Evolutionary conservation across 1,140 invertebrate species (phyloP).

Genomic region (Colletes latitarsis): DNA sequence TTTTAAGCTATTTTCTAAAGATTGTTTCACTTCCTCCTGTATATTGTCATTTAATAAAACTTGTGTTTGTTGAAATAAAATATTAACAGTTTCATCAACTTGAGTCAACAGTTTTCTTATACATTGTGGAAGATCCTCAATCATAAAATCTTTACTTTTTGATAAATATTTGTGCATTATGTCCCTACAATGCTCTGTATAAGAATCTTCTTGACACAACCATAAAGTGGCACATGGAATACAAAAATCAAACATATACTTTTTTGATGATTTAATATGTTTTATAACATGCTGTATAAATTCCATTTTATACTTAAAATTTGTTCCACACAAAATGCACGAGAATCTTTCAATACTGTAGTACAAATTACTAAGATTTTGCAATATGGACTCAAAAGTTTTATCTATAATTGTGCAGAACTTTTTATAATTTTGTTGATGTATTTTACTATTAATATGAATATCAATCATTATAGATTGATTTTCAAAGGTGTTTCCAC

Average conservation of each 20-base stretch:
- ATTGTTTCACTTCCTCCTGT: slow-evolving; percentile 18
- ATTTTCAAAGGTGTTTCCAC: slow-evolving; percentile 16
- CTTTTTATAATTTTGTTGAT: neutral
- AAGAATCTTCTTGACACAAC: slow-evolving; percentile 30
- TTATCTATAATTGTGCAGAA: neutral
- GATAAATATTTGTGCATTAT: slow-evolving; percentile 54
- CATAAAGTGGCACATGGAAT: slow-evolving; percentile 64
- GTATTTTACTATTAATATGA: slow-evolving; percentile 27
- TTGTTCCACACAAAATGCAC: slow-evolving; percentile 45
- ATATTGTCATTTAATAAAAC: slow-evolving; percentile 15
- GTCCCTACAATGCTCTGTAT: slow-evolving; percentile 45
- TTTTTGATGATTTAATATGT: neutral
- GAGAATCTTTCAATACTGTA: slow-evolving; percentile 56
- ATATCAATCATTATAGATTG: slow-evolving; percentile 17
- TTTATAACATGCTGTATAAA: slow-evolving; percentile 54
- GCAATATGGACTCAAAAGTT: slow-evolving; percentile 54
- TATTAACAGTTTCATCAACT: slow-evolving; percentile 37
- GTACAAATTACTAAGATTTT: slow-evolving; percentile 57
- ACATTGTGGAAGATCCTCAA: slow-evolving; percentile 48
- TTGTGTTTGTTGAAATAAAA: slow-evolving; percentile 32
- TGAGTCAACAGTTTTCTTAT: slow-evolving; percentile 50
- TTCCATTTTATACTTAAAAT: slow-evolving; percentile 53
- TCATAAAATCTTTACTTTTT: slow-evolving; percentile 47
- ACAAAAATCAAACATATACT: slow-evolving; percentile 60
- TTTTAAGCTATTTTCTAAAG: slow-evolving; percentile 49